Percentiles rank a stretch among this genome's conserved stretches.
These are phyloP conservation scores for Auanema sp. DNA, from an alignment of 2,888 invertebrate species.

Conservation along the genomic window DNA sequence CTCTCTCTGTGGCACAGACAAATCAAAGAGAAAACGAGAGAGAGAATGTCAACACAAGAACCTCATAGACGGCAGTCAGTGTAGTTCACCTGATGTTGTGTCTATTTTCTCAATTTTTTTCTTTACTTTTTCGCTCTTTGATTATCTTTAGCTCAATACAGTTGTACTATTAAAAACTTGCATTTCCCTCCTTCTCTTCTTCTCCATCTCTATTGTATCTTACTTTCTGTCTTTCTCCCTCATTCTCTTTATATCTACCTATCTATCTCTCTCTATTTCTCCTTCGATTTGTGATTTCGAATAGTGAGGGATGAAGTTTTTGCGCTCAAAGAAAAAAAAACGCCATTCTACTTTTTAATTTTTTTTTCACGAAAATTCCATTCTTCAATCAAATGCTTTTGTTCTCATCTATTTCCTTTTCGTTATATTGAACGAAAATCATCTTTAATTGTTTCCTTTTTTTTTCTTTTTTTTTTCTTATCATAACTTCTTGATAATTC, in stretches of 20 bases:
- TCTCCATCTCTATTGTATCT: neutral
- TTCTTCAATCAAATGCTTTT: slow-evolving; percentile 1
- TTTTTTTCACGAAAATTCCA: neutral
- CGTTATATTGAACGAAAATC: no score
- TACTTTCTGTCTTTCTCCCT: slow-evolving; percentile 2
- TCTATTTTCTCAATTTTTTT: neutral
- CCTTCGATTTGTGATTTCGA: neutral
- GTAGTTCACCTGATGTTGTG: slow-evolving; percentile 5
- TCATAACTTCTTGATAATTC: no score
- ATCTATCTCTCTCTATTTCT: neutral
- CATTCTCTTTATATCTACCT: neutral
- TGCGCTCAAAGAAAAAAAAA: neutral
- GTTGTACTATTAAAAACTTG: slow-evolving; percentile 1
- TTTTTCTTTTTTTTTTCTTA: no score
- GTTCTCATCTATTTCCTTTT: neutral
- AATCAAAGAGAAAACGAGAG: neutral
- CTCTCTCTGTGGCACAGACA: neutral
- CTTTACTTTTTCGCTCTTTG: no score
- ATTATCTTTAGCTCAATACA: neutral
- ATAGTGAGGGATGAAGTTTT: neutral
- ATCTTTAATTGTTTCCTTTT: no score
- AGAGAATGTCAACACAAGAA: neutral
- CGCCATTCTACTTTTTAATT: slow-evolving; percentile 1
- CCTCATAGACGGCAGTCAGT: slow-evolving; percentile 7
- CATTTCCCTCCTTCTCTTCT: neutral